Evolutionary conservation across 1,140 invertebrate species (phyloP).

Genomic region (Drosophila cardini): DNA sequence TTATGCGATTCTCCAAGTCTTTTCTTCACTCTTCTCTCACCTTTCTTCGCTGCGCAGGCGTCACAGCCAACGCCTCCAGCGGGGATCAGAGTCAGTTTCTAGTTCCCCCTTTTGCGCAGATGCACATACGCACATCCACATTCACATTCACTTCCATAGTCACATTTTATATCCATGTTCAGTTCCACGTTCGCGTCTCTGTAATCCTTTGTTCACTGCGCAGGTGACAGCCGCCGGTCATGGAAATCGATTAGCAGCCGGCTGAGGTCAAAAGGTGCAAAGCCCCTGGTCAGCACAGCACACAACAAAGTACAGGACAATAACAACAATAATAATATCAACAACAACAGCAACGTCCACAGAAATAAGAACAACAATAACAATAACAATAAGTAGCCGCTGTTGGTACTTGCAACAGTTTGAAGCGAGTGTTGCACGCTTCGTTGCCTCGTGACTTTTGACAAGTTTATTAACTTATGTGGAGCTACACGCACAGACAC

Average conservation of each 20-base stretch:
- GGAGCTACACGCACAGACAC: conserved; percentile 40
- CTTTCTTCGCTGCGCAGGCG: conserved; percentile 36
- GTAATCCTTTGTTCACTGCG: conserved; percentile 57
- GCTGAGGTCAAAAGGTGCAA: conserved; percentile 39
- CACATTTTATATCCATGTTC: not conserved
- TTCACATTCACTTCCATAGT: not conserved
- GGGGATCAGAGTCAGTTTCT: conserved; percentile 6
- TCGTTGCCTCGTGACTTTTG: conserved; percentile 49
- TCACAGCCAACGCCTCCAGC: conserved; percentile 47
- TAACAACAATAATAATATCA: conserved; percentile 4
- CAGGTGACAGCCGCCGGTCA: conserved; percentile 64
- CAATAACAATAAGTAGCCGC: conserved; percentile 1
- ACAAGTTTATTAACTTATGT: conserved; percentile 76
- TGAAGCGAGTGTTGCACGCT: conserved; percentile 26
- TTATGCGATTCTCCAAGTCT: conserved; percentile 60
- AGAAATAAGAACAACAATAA: conserved; percentile 17
- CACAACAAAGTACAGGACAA: conserved; percentile 16
- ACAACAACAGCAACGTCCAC: conserved; percentile 1
- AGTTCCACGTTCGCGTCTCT: conserved; percentile 4
- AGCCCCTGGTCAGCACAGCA: conserved; percentile 14
- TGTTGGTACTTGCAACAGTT: conserved; percentile 30
- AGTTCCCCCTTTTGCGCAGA: conserved; percentile 40
- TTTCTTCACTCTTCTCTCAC: not conserved
- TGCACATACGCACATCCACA: conserved; percentile 36
- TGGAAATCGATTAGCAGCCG: conserved; percentile 52